Evolutionary conservation across 2,888 invertebrate genomes (phyloP), one percentile per base, ranked within the genome.

Genomic region (Clusia tigrina): DNA sequence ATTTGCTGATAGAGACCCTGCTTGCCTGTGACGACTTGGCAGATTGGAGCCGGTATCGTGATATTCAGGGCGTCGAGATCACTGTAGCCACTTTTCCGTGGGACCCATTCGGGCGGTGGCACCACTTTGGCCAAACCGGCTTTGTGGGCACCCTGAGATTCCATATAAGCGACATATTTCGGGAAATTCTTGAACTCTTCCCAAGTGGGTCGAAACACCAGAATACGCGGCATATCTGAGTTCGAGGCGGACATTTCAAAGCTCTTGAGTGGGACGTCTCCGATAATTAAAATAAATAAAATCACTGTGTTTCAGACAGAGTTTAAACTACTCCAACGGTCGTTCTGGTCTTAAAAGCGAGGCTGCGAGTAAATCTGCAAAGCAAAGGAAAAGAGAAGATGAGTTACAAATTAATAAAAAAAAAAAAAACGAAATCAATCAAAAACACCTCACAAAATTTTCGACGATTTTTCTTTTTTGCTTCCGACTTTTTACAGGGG

Each of bases 161-260:
- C 98, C 90, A 98, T 98, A 76, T 92, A 92, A 66, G 90, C 89
- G 20, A 99, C 85, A 81, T 94, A 98, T 78, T 91, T 92, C 42
- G 92, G 88, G 82, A 99, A 99, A 85, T 99, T 90, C 83, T 94
- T 92, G 81, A 99, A 98, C 82, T 99, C 97, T 56, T 98, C 98
- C 89, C 93, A 93, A 2, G 96, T 97, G 6, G 99, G 99, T 64
- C 95, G 89, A 83, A 99, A 99, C 53, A 88, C 83, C 83, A 82
- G 82, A 60, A 84, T 84, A 6, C 82, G 80, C 18, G 83, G 79
- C 67, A 80, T 71, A 26, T 81, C 80, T 46, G 71, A 65, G n/a
- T 20, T 15, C 12, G 42, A 42, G n/a, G 65, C 56, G 20, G 67
- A 62, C 57, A 69, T 69, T 63, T 69, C 67, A 22, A 6, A 18